These are phyloP conservation scores for Apoda limacodes DNA, from an alignment of 2,888 invertebrate species.

Conservation along the genomic window DNA sequence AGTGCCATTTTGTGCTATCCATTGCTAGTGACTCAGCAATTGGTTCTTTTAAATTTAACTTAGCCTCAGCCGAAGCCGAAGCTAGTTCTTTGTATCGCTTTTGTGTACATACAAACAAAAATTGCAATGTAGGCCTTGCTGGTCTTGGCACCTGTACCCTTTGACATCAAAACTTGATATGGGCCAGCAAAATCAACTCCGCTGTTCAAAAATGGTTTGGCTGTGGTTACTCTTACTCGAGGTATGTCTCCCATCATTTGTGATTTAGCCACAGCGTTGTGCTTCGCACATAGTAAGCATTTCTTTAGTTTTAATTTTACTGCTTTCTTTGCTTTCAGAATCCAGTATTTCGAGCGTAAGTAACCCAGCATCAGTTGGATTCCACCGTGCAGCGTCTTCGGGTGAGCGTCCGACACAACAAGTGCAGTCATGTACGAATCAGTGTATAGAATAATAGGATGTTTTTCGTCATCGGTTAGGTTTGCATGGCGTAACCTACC, in stretches of 20 bases:
- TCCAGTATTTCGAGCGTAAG: no score
- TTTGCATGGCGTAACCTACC: conserved; percentile 18
- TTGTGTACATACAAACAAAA: conserved; percentile 22
- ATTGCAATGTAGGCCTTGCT: conserved; percentile 21
- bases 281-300: conserved; percentile 20
- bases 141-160: conserved; percentile 19
- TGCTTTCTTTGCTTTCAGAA: no score
- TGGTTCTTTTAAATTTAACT: no score
- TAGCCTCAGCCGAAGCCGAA: conserved; percentile 7
- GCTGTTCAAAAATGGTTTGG: conserved; percentile 19
- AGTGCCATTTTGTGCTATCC: no score
- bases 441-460: no score
- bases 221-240: conserved; percentile 15
- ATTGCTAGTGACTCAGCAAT: no score
- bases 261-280: no score
- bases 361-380: no score
- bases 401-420: no score
- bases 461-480: conserved; percentile 7
- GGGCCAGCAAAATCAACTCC: conserved; percentile 25
- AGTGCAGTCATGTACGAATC: no score
- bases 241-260: conserved; percentile 25
- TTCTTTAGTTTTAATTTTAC: conserved; percentile 9
- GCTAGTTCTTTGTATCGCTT: conserved; percentile 23
- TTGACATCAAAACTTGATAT: conserved; percentile 16
- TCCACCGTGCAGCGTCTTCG: no score